Percentiles rank a stretch among this genome's conserved stretches.
Evolutionary conservation across 2,113 vertebrate species (phyloP).

Genomic region (Pangasianodon hypophthalmus): DNA sequence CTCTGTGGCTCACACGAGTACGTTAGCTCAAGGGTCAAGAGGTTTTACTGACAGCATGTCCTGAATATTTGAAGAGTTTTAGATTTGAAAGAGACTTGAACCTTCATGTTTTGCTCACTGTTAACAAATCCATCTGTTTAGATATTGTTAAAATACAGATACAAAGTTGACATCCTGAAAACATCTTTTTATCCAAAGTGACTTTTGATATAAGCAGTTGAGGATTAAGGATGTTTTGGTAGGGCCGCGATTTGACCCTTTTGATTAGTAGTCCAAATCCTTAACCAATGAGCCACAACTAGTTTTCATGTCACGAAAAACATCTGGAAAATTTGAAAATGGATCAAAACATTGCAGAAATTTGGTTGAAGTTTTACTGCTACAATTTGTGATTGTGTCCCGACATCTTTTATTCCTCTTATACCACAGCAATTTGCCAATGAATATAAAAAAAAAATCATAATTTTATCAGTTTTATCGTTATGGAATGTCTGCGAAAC

Average conservation of each 20-base stretch:
- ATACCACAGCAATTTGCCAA: too few species aligned
- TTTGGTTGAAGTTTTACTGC: not conserved
- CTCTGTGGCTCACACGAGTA: not conserved
- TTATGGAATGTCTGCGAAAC: too few species aligned
- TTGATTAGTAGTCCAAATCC: too few species aligned
- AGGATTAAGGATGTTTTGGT: not conserved
- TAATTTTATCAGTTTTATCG: too few species aligned
- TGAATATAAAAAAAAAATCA: too few species aligned
- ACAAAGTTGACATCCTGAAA: not conserved
- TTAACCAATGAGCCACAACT: not conserved
- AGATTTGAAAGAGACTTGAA: not conserved
- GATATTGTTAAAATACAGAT: not conserved
- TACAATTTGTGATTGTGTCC: not conserved
- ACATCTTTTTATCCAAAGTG: not conserved
- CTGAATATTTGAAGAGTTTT: slow-evolving; percentile 4
- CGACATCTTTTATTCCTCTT: not conserved
- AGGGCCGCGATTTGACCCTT: too few species aligned
- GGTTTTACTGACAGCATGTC: not conserved
- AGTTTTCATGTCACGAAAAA: not conserved
- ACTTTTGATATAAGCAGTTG: not conserved
- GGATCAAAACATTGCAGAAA: too few species aligned
- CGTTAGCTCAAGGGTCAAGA: not conserved
- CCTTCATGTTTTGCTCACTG: not conserved
- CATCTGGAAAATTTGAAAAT: not conserved
- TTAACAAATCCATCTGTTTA: not conserved